Evolutionary conservation across 2,797 vertebrate species (phyloP).

Genomic region (Podargus strigoides): DNA sequence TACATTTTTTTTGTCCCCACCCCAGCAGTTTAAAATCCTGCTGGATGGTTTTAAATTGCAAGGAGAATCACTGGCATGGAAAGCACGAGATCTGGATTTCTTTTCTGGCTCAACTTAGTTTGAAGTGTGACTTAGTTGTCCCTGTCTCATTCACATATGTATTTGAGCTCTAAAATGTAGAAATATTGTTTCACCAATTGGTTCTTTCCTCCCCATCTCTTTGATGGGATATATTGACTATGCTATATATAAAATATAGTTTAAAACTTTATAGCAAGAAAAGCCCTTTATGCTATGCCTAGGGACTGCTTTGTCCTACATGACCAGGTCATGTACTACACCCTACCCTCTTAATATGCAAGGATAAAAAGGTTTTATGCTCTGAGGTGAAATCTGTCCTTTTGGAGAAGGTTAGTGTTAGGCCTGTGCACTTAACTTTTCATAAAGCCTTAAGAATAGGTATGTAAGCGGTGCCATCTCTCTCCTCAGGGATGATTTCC

Average conservation of each 20-base stretch:
- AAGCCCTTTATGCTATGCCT: constrained; percentile 19
- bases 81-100: background rate
- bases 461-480: constrained; percentile 44
- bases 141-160: background rate
- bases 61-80: background rate
- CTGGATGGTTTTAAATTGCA: background rate
- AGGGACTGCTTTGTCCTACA: constrained; percentile 15
- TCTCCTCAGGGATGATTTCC: constrained; percentile 45
- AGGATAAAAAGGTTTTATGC: background rate
- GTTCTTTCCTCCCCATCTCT: background rate
- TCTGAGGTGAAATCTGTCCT: constrained; percentile 43
- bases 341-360: constrained; percentile 43
- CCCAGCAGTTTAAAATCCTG: background rate
- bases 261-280: constrained; percentile 17
- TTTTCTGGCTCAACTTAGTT: background rate
- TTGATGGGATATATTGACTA: constrained; percentile 24
- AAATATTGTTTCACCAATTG: background rate
- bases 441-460: constrained; percentile 53
- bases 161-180: background rate
- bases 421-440: constrained; percentile 54
- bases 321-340: constrained; percentile 28
- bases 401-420: constrained; percentile 38
- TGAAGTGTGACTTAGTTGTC: background rate
- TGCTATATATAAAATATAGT: background rate
- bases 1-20: too few relatives aligned